Evolutionary conservation across 1,140 invertebrate species (phyloP).

Genomic region (Trissolcus basalis): DNA sequence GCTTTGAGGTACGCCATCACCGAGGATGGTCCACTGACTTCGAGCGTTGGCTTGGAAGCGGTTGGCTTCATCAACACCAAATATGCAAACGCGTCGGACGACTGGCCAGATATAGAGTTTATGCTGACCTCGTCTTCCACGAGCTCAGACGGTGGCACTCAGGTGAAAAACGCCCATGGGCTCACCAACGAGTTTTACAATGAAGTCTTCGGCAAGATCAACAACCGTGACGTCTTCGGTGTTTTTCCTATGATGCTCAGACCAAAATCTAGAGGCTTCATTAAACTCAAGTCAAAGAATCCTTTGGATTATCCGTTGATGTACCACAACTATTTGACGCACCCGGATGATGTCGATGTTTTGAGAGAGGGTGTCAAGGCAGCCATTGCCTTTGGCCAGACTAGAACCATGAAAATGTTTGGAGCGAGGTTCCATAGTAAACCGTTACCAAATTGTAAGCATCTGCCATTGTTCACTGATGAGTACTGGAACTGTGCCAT

Average conservation of each 20-base stretch:
- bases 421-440: constrained; percentile 84
- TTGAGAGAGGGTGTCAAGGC: constrained; percentile 90
- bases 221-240: constrained; percentile 84
- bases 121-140: constrained; percentile 90
- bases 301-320: constrained; percentile 90
- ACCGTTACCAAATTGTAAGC: constrained; percentile 86
- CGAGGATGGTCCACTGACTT: constrained; percentile 88
- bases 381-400: constrained; percentile 86
- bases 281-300: constrained; percentile 85
- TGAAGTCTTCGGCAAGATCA: constrained; percentile 82
- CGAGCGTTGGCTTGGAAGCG: constrained; percentile 87
- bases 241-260: constrained; percentile 91
- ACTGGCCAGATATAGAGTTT: constrained; percentile 94
- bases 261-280: constrained; percentile 88
- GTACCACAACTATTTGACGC: constrained; percentile 91
- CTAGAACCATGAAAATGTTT: constrained; percentile 83
- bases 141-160: constrained; percentile 85
- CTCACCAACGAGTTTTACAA: constrained; percentile 87
- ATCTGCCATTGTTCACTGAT: constrained; percentile 84
- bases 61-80: constrained; percentile 91
- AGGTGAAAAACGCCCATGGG: constrained; percentile 86
- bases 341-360: constrained; percentile 86
- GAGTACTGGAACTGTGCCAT: constrained; percentile 90
- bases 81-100: constrained; percentile 87
- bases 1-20: constrained; percentile 85